phyloP scores from a whole-genome alignment of 2,113 vertebrate species.

The Accipiter cooperii region DNA sequence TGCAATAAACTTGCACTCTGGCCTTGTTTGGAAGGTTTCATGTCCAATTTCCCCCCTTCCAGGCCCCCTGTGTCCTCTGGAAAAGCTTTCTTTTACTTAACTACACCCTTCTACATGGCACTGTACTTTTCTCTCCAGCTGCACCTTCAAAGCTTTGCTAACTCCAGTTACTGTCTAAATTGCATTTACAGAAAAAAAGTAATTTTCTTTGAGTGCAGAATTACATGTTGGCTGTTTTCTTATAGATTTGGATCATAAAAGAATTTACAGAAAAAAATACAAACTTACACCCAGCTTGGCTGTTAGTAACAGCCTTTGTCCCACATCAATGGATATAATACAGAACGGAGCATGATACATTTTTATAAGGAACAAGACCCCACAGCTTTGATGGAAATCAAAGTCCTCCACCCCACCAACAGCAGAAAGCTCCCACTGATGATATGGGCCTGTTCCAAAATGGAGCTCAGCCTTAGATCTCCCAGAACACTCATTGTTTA shows the following conservation, averaged over 20 bases:
- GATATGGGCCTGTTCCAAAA: background rate
- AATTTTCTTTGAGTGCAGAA: background rate
- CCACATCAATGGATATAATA: background rate
- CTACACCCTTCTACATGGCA: background rate
- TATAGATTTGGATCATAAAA: slow-evolving; percentile 13
- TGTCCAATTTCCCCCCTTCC: background rate
- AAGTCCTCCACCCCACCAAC: background rate
- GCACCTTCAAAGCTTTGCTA: slow-evolving; percentile 19
- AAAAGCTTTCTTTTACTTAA: slow-evolving; percentile 11
- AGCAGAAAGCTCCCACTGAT: background rate
- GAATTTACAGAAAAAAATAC: background rate
- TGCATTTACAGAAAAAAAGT: background rate
- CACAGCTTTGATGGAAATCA: background rate
- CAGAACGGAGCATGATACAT: background rate
- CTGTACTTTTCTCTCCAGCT: background rate
- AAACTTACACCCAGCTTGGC: background rate
- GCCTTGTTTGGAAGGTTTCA: background rate
- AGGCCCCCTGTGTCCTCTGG: background rate
- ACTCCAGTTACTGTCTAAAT: slow-evolving; percentile 28
- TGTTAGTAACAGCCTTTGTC: background rate
- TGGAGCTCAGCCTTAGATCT: background rate
- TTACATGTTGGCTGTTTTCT: slow-evolving; percentile 29
- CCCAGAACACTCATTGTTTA: background rate
- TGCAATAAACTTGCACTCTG: background rate
- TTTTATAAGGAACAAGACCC: background rate